Evolutionary conservation across 2,797 vertebrate genomes (phyloP), one percentile per base, ranked within the genome.

Genomic region (Pseudochirops corinnae): DNA sequence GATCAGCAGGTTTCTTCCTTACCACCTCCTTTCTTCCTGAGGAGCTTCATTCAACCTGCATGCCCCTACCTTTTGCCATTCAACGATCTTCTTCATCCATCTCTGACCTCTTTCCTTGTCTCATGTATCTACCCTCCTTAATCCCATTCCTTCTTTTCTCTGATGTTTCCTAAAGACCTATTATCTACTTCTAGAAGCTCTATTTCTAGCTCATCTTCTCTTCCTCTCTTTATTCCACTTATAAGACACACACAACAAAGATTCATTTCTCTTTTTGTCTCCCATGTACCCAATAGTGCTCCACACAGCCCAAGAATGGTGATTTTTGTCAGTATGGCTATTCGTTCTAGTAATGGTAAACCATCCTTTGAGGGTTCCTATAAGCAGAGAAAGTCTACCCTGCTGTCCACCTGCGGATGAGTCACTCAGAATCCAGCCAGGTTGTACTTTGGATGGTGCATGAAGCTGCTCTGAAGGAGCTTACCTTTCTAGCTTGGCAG

Each of bases 151-250:
- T 92, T 13, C 33, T 90, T 46, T 93, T 74, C 90, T 50, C 14
- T 67, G 14, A 53, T 46, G 0, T 62, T 60, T 94, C 94, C 60
- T 31, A 74, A 14, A 60, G 33, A 52, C n/a, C 31, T 50, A 52
- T 92, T 90, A 62, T 4, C 55, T 55, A 55, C 12, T 55, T 90
- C 53, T 91, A 56, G 5, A 93, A n/a, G 74, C 90, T 57, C 93
- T 82, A 0, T 95, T 58, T 91, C 56, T 28, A 31, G 57, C 58
- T 82, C n/a, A 62, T 55, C 91, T 93, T 62, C 55, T 82, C 46
- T 91, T 13, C 95, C 39, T 92, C 56, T 53, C 46, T 93, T 93
- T 56, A 55, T 90, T 56, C 91, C 92, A 55, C 57, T 93, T 92
- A 58, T 29, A 55, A 67, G n/a, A 39, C 21, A 10, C 4, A 55